phyloP scores from a whole-genome alignment of 2,797 vertebrate species.

The Poeciliopsis paucimaculata region DNA sequence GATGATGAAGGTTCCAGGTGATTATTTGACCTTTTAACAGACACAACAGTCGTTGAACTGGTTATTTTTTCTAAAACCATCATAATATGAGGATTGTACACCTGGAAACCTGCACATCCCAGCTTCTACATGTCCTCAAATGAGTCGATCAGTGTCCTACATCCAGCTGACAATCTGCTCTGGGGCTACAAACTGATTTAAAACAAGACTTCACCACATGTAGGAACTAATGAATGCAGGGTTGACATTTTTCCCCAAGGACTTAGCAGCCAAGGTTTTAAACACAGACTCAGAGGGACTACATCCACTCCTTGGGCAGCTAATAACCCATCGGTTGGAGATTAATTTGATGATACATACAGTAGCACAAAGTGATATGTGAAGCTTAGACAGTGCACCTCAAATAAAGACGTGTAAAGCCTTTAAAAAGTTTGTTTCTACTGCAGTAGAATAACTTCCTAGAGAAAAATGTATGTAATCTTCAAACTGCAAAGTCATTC shows the following conservation, averaged over 20 bases:
- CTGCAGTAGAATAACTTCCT: background rate
- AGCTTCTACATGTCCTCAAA: constrained; percentile 29
- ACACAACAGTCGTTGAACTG: background rate
- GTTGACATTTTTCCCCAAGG: constrained; percentile 37
- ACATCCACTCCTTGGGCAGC: constrained; percentile 37
- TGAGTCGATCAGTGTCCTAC: constrained; percentile 44
- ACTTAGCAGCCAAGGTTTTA: constrained; percentile 29
- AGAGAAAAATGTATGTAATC: background rate
- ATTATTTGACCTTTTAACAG: background rate
- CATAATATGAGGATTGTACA: background rate
- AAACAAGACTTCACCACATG: constrained; percentile 30
- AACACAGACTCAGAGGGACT: constrained; percentile 31
- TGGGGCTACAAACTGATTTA: constrained; percentile 24
- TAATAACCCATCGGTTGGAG: constrained; percentile 38
- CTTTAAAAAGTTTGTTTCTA: background rate
- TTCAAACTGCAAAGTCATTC: background rate
- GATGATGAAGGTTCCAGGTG: background rate
- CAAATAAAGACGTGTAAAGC: background rate
- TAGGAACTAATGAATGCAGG: constrained; percentile 47
- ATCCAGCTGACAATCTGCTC: constrained; percentile 40
- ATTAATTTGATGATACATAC: constrained; percentile 30
- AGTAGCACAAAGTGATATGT: constrained; percentile 15
- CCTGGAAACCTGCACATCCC: background rate
- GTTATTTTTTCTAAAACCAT: background rate
- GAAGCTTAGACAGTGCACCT: background rate